phyloP scores from a whole-genome alignment of 2,113 vertebrate species.

The Junco hyemalis region DNA sequence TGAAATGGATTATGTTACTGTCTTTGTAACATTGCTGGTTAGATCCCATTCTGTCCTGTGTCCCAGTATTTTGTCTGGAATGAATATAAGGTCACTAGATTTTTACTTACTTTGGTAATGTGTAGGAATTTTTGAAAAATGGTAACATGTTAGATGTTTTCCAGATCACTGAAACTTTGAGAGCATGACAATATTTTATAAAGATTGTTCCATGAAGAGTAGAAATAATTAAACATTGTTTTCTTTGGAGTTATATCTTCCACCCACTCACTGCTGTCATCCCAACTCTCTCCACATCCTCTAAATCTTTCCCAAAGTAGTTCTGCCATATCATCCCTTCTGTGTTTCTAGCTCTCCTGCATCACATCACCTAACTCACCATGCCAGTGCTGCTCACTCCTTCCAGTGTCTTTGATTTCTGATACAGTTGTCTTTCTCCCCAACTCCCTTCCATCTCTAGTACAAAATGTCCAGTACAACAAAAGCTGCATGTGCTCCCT shows the following conservation, averaged over 20 bases:
- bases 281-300: neutral
- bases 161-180: neutral
- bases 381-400: neutral
- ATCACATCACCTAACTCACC: neutral
- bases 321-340: neutral
- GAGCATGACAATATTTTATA: neutral
- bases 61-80: neutral
- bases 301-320: neutral
- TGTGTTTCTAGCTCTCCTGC: neutral
- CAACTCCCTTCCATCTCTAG: neutral
- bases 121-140: neutral
- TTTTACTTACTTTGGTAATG: neutral
- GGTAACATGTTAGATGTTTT: neutral
- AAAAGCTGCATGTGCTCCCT: neutral
- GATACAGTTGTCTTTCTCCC: neutral
- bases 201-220: neutral
- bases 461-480: neutral
- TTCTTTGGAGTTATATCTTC: neutral
- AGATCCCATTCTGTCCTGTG: neutral
- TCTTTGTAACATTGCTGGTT: slow-evolving; percentile 24
- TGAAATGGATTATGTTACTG: slow-evolving; percentile 1
- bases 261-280: neutral
- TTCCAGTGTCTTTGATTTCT: neutral
- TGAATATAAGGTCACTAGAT: neutral
- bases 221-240: neutral